Base-by-base conservation (phyloP, 2,113 vertebrate genomes). In the Zosterops hypoxanthus region DNA sequence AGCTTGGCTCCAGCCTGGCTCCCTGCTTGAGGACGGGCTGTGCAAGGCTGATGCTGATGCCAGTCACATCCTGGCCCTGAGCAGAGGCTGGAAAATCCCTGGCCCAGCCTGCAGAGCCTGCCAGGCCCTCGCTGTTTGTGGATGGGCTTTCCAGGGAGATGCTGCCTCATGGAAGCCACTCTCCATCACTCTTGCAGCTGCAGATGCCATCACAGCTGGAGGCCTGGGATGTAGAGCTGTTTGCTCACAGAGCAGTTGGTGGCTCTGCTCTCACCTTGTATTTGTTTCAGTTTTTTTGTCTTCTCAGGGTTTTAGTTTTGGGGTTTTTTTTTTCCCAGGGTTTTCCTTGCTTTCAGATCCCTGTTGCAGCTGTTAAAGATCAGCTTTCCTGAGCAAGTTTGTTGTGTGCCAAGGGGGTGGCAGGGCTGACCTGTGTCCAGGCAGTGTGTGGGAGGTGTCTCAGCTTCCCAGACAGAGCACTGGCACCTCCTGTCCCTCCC, bases 381-480 rank as follows among this genome's bases (percentile, higher is more conserved):
- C 2, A 5, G 50, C 68, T 78, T 46, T 70, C 61, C 75, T 29
- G 41, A 18, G 34, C 47, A 1, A 5, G 49, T 46, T 60, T 52
- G 39, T 9, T 55, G 6, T 53, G 63, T 56, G 76, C 72, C 4
- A 0, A 18, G 11, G 1, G 8, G 57, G 4, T 33, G 53, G 49
- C 57, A 34, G 55, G 77, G 41, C 33, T 91, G 68, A 2, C 34
- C 29, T 15, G 24, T 8, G 5, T 2, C 28, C 22, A 7, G 8
- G 19, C 16, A 5, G 2, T 2, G 9, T 28, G 5, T 16, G 36
- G 28, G 50, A 19, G 29, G 19, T 49, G 64, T 50, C 69, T 28
- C 8, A 8, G 18, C 46, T 15, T 34, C 41, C 44, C 4, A 2
- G 28, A 6, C 0, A 0, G 24, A 39, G 46, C 20, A 0, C 0